phyloP scores from a whole-genome alignment of 2,797 vertebrate species.

The Bovichtus diacanthus region DNA sequence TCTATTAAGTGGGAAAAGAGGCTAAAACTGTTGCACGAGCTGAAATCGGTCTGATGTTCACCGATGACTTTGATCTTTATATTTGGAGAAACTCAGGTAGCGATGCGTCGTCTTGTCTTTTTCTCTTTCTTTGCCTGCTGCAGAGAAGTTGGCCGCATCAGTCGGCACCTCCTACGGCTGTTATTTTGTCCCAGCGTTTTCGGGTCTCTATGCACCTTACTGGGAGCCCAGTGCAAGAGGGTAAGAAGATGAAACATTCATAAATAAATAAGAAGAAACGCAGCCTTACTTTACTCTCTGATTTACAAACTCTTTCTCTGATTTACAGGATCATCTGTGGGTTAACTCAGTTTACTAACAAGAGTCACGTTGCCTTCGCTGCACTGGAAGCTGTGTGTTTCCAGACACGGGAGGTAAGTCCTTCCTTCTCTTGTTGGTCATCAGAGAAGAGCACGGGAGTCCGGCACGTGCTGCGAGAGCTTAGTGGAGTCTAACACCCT shows the following conservation, averaged over 20 bases:
- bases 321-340: constrained; percentile 94
- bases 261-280: no score
- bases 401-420: constrained; percentile 94
- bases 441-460: background rate
- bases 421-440: background rate
- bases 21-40: background rate
- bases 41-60: background rate
- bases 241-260: constrained; percentile 74
- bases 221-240: constrained; percentile 98
- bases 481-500: no score
- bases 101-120: background rate
- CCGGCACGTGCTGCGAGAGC: background rate
- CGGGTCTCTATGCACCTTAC: constrained; percentile 96
- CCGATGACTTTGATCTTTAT: no score
- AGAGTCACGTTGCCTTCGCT: constrained; percentile 95
- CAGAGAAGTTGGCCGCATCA: constrained; percentile 93
- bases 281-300: background rate
- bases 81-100: background rate
- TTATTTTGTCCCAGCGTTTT: constrained; percentile 98
- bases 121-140: background rate
- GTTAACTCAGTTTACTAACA: constrained; percentile 97
- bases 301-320: constrained; percentile 35
- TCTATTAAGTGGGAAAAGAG: background rate
- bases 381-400: constrained; percentile 98
- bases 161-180: constrained; percentile 96